Evolutionary conservation across 2,888 invertebrate species (phyloP).

Genomic region (Epistrophe eligans): DNA sequence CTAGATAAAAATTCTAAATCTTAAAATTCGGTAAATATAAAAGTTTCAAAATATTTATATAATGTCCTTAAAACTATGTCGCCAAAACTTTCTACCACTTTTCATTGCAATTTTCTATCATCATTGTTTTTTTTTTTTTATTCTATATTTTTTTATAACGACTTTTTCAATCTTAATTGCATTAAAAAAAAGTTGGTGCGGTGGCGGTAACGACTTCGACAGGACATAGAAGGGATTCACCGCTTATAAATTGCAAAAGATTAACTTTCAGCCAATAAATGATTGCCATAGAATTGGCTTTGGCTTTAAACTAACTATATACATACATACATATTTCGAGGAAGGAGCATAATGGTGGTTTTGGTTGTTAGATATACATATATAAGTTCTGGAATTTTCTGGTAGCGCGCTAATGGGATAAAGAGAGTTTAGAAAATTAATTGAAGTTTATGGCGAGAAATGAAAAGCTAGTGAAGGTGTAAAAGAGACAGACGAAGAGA

Average conservation of each 20-base stretch:
- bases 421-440: constrained; percentile 76
- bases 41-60: too few relatives aligned
- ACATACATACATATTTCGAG: not conserved
- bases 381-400: constrained; percentile 47
- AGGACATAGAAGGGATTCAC: constrained; percentile 64
- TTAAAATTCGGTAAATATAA: too few relatives aligned
- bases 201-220: constrained; percentile 54
- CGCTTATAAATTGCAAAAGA: constrained; percentile 73
- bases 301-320: constrained; percentile 21
- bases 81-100: constrained; percentile 44
- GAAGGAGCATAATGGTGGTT: constrained; percentile 33
- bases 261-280: constrained; percentile 73
- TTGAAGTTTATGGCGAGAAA: constrained; percentile 63
- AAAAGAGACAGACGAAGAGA: too few relatives aligned
- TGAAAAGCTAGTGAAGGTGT: not conserved
- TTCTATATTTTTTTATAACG: not conserved
- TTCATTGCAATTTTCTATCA: constrained; percentile 43
- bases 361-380: not conserved
- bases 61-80: too few relatives aligned
- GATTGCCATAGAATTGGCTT: constrained; percentile 69
- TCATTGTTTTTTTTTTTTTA: not conserved
- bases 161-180: constrained; percentile 62
- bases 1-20: too few relatives aligned
- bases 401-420: constrained; percentile 72
- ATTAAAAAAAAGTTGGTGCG: constrained; percentile 59